A percentile compares a stretch with the other conserved stretches of the same genome.
These are phyloP conservation scores for Cryptocephalus primarius DNA, from an alignment of 2,888 invertebrate genomes.

Conservation along the genomic window DNA sequence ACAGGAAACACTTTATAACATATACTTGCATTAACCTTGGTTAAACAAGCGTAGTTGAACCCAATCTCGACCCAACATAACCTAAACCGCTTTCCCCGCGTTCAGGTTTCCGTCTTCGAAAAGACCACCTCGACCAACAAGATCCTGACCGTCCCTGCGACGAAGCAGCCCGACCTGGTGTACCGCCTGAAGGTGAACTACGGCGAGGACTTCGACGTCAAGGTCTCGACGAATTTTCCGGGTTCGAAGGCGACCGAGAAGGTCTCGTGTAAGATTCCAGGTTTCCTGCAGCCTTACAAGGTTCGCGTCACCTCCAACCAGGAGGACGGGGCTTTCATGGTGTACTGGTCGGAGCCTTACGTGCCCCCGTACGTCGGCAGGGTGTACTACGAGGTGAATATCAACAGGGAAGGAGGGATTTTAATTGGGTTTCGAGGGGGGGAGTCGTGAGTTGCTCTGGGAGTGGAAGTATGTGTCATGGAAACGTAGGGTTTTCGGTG, in stretches of 20 bases:
- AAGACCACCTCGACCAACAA: conserved; percentile 15
- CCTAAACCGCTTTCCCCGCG: no score
- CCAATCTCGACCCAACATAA: no score
- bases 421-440: no score
- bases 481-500: no score
- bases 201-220: conserved; percentile 21
- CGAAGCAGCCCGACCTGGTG: conserved; percentile 18
- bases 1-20: no score
- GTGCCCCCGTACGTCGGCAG: conserved; percentile 21
- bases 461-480: no score
- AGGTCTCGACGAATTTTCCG: conserved; percentile 23
- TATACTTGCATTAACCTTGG: no score
- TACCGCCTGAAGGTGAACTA: conserved; percentile 21
- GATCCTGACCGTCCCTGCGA: conserved; percentile 20
- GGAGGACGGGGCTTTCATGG: conserved; percentile 23
- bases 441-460: no score
- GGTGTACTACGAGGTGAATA: conserved; percentile 21
- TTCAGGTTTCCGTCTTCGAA: conserved; percentile 22
- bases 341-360: conserved; percentile 27
- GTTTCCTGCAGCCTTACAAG: conserved; percentile 25
- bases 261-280: conserved; percentile 20
- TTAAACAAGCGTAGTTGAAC: no score
- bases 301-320: conserved; percentile 21
- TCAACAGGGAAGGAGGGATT: no score
- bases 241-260: conserved; percentile 21